phyloP scores from a whole-genome alignment of 2,888 invertebrate genomes.

The Synanthedon andrenaeformis region DNA sequence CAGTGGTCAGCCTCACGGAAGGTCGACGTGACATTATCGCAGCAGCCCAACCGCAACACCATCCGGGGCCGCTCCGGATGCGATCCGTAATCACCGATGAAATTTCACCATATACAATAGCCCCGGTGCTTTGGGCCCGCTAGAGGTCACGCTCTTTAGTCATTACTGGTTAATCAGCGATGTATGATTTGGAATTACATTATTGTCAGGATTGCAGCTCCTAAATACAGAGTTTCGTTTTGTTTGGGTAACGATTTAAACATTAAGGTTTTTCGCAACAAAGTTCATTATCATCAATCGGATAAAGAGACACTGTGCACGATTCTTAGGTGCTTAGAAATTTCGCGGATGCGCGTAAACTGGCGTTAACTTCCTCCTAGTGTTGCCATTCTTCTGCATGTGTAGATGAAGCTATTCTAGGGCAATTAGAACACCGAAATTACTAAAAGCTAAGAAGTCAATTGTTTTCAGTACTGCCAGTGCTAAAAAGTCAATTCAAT shows the following conservation, averaged over 20 bases:
- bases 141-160: conserved; percentile 54
- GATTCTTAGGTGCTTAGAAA: too few species aligned
- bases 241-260: conserved; percentile 2
- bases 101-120: conserved; percentile 62
- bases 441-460: too few species aligned
- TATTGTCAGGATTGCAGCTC: conserved; percentile 42
- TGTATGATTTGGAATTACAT: conserved; percentile 26
- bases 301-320: too few species aligned
- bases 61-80: conserved; percentile 59
- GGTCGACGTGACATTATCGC: conserved; percentile 39
- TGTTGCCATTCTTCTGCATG: too few species aligned
- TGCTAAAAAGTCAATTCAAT: too few species aligned
- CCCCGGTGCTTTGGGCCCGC: conserved; percentile 30
- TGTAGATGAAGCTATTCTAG: too few species aligned
- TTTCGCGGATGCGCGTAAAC: too few species aligned
- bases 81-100: conserved; percentile 61
- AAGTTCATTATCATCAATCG: not conserved
- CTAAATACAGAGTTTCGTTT: conserved; percentile 28
- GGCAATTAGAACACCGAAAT: too few species aligned
- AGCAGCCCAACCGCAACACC: conserved; percentile 54
- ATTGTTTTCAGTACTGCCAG: too few species aligned
- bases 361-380: too few species aligned
- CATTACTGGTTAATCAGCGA: conserved; percentile 46
- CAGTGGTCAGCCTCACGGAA: conserved; percentile 9
- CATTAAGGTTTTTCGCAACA: conserved; percentile 10